Conservation (phyloP, 1,140 invertebrate genomes). For the Aphelenchoides besseyi region DNA sequence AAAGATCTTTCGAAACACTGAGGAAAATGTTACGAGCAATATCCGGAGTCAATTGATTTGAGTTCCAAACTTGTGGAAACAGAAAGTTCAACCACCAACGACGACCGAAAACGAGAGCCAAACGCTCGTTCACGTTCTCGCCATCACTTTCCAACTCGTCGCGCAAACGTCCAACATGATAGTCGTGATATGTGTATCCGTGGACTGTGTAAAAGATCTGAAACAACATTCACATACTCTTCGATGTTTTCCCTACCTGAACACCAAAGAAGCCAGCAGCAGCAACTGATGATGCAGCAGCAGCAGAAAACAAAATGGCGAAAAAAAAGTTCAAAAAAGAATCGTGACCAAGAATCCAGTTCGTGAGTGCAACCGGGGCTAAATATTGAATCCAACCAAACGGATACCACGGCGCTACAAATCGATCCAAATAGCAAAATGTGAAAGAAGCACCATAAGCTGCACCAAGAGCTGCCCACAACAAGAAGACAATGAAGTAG, state of each 20-base stretch:
- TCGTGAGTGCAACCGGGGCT: slow-evolving; percentile 38
- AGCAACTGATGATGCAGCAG: slow-evolving; percentile 33
- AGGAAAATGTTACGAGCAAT: slow-evolving; percentile 50
- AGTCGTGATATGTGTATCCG: slow-evolving; percentile 52
- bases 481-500: slow-evolving; percentile 51
- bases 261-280: slow-evolving; percentile 42
- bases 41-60: slow-evolving; percentile 42
- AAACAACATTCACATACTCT: slow-evolving; percentile 7
- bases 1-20: slow-evolving; percentile 47
- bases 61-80: slow-evolving; percentile 46
- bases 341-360: slow-evolving; percentile 42
- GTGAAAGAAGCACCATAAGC: slow-evolving; percentile 37
- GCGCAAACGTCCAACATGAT: slow-evolving; percentile 33
- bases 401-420: slow-evolving; percentile 39
- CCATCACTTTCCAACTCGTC: slow-evolving; percentile 44
- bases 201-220: slow-evolving; percentile 50
- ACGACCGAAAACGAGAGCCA: slow-evolving; percentile 45
- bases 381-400: slow-evolving; percentile 41
- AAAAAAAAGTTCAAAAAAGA: slow-evolving; percentile 34
- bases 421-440: slow-evolving; percentile 27
- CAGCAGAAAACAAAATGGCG: slow-evolving; percentile 31
- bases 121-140: slow-evolving; percentile 35
- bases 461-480: slow-evolving; percentile 43
- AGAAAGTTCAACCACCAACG: slow-evolving; percentile 49
- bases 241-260: slow-evolving; percentile 29